Percentiles rank a stretch among this genome's conserved stretches.
These are phyloP conservation scores for Tragopan temminckii DNA, from an alignment of 2,797 vertebrate genomes.

Conservation along the genomic window DNA sequence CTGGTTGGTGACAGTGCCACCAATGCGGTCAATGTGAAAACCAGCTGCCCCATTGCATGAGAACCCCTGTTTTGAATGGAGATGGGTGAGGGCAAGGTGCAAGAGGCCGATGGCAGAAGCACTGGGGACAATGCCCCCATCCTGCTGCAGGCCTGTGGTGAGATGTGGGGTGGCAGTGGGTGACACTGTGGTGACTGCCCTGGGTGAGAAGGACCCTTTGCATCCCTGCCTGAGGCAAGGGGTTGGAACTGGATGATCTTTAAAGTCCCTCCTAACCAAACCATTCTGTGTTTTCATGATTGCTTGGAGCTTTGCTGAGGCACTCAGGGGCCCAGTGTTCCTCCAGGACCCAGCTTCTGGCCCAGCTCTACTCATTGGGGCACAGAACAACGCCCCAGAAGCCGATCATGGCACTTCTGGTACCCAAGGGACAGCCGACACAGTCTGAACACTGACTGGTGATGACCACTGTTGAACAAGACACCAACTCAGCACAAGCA, in stretches of 20 bases:
- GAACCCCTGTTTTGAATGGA: neutral
- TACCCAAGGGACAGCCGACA: too few relatives aligned
- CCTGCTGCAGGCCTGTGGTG: rapidly evolving
- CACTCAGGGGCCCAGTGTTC: neutral
- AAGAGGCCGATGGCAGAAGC: rapidly evolving
- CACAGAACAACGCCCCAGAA: neutral
- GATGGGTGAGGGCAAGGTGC: neutral
- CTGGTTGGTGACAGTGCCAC: neutral
- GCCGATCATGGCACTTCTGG: neutral
- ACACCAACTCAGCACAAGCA: neutral
- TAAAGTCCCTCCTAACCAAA: neutral
- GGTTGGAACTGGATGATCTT: neutral
- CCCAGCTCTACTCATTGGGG: neutral
- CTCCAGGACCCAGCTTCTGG: neutral
- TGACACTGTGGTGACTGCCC: neutral
- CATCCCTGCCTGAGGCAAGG: neutral
- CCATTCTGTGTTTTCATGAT: neutral
- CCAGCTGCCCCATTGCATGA: neutral
- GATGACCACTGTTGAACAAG: neutral
- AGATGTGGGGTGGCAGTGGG: rapidly evolving
- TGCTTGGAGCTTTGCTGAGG: neutral
- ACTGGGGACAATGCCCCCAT: neutral
- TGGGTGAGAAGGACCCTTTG: neutral
- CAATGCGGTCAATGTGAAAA: neutral
- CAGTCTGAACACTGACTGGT: rapidly evolving